Evolutionary conservation across 2,797 vertebrate species (phyloP), one percentile per base, ranked within the genome.

Genomic region (Ceryle rudis): DNA sequence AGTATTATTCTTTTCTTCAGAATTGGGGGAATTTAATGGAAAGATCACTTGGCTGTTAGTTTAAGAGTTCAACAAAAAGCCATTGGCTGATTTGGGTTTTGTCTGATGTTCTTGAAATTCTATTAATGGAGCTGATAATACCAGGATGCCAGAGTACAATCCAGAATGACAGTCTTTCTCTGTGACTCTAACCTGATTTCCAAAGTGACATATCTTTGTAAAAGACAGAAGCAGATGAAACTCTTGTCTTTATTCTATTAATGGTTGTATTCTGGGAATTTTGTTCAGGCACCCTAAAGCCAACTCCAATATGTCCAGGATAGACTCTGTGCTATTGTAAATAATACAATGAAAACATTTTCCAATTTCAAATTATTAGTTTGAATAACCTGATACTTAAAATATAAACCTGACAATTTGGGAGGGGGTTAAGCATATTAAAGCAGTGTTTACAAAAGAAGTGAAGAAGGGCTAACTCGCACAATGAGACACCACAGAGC

Each of bases 1-100:
- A 98, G 99, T 98, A 49, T 13, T 52, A 14, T 54, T 78, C 10
- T 79, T 85, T 83, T 46, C 39, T 86, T 81, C 62, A 52, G 16
- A 14, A 49, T 73, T 78, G 44, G 33, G 21, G 16, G 41, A 81
- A 77, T 52, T 62, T 61, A 64, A 49, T 46, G 26, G 58, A 81
- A 79, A 35, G 41, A 52, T 80, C 28, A 19, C 23, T 78, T 84
- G 31, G 23, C 67, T 86, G 9, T 52, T 94, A 58, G 18, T 66
- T 85, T 49, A 55, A 64, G 35, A 66, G 19, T 31, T 52, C 28
- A 83, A 52, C 47, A 73, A 69, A 88, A 86, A 58, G 9, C 28
- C 13, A 7, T n/a, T 94, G 55, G 21, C 75, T 84, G 66, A 80
- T 90, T 37, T 52, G 47, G 18, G 5, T 10, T 66, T 64, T 92